These are phyloP conservation scores for Xestoiulus laeticollis DNA, from an alignment of 2,888 invertebrate genomes.

Conservation along the genomic window DNA sequence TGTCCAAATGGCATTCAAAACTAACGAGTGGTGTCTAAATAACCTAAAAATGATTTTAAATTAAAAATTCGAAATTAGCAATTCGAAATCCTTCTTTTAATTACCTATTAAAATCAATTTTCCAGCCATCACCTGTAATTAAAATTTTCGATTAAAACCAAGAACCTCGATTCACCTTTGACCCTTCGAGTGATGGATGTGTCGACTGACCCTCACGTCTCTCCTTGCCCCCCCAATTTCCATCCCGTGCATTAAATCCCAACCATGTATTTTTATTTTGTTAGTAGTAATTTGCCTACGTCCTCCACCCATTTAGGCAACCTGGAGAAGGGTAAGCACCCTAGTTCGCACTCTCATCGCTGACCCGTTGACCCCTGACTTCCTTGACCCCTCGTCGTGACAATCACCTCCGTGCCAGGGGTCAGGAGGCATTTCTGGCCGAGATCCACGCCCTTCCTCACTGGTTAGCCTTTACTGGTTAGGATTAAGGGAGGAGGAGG, in stretches of 20 bases:
- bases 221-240: neutral
- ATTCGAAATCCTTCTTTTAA: neutral
- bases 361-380: conserved; percentile 5
- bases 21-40: no score
- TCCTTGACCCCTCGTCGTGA: neutral
- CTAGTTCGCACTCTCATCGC: neutral
- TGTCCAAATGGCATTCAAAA: no score
- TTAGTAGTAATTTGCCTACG: neutral
- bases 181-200: neutral
- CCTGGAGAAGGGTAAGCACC: neutral
- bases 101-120: neutral
- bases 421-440: neutral
- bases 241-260: neutral
- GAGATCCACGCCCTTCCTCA: conserved; percentile 17
- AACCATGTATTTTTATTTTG: neutral
- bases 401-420: neutral
- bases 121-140: neutral
- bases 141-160: neutral
- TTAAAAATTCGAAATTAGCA: no score
- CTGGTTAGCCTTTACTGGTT: conserved; percentile 30
- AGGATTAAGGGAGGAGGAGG: neutral
- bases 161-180: neutral
- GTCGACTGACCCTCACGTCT: neutral
- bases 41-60: no score
- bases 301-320: neutral